Evolutionary conservation across 1,140 invertebrate species (phyloP), one percentile per base, ranked within the genome.

Genomic region (Drosophila rufa): DNA sequence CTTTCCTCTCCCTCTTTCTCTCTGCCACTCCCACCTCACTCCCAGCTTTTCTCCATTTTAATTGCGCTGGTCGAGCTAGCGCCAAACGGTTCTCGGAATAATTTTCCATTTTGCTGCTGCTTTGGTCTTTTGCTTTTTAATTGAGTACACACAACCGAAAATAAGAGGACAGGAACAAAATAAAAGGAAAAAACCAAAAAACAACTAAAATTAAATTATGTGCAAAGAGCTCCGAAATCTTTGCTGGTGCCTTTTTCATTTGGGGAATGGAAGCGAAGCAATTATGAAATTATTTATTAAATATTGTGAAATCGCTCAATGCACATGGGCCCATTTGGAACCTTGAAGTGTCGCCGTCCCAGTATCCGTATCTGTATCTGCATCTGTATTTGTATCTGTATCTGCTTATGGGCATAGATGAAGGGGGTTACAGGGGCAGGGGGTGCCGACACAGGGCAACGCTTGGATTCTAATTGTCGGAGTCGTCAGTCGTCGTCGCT

Each of bases 211-310:
- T 89, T 89, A 81, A 89, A 89, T 89, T 80, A 89, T 89, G 80
- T 75, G 85, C 78, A 79, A 74, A 81, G 77, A 80, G 62, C 47
- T 33, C 53, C 30, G 45, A 75, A 76, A 86, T 86, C 53, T 69
- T 70, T 75, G 22, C 22, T 25, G 22, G 22, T 25, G 22, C 22
- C 22, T 25, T 69, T 71, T 90, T 89, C 67, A 73, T 79, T 36
- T 36, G 9, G 33, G 15, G 36, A 15, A 57, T 70, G 43, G 62
- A 51, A 83, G 77, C 68, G 65, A 83, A 87, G 80, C 80, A 83
- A 89, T 89, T 85, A 90, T 89, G 85, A 89, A 84, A 89, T 89
- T 90, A 89, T 89, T 89, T 89, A 89, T 90, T 89, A 89, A 89
- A 81, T 90, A 84, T 89, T 89, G 77, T 89, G 85, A 89, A 89